phyloP scores from a whole-genome alignment of 2,113 vertebrate genomes.

The Archilochus colubris region DNA sequence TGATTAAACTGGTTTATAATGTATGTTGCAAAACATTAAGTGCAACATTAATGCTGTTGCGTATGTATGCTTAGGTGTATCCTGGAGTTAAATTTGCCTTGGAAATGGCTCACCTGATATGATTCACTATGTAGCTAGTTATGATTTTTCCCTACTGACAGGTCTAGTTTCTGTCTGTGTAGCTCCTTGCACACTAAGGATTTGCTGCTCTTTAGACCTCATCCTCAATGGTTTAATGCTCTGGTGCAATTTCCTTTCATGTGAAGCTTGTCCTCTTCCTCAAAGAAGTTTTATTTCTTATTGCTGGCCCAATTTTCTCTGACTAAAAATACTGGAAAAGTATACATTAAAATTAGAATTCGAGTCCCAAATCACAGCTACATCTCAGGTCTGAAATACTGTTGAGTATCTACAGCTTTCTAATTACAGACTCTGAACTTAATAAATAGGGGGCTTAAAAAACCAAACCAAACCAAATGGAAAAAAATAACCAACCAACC shows the following conservation, averaged over 20 bases:
- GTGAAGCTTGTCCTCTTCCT: neutral
- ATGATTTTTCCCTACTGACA: neutral
- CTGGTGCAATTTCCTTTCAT: neutral
- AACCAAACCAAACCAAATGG: too few species aligned
- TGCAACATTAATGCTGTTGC: neutral
- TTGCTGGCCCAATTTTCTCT: neutral
- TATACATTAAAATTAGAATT: neutral
- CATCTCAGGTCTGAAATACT: neutral
- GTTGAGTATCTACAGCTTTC: neutral
- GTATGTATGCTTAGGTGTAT: neutral
- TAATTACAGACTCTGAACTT: slow-evolving; percentile 16
- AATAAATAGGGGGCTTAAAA: neutral
- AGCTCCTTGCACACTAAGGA: neutral
- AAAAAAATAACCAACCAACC: too few species aligned
- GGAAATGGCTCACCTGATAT: neutral
- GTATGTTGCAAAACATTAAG: neutral
- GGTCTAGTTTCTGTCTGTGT: neutral
- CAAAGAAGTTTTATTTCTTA: neutral
- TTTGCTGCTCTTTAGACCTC: neutral
- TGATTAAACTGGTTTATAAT: slow-evolving; percentile 23
- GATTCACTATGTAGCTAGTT: neutral
- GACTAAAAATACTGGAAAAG: neutral
- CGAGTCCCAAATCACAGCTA: neutral
- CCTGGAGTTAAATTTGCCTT: neutral
- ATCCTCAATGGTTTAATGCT: neutral